Conservation (phyloP, 35 echinoderm and acorn worm genomes). For the Eucidaris tribuloides region DNA sequence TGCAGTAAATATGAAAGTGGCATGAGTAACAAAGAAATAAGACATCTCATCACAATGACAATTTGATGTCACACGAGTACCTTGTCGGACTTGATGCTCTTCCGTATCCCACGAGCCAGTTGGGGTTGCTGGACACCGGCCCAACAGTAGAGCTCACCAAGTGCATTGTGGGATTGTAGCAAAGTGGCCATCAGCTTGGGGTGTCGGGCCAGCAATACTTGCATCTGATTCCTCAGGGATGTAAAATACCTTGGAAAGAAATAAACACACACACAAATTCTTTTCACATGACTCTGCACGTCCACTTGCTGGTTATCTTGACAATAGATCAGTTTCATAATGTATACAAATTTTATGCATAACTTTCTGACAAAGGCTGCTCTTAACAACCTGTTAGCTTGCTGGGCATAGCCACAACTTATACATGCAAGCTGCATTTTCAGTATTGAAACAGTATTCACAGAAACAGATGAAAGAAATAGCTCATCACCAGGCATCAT, state of each 20-base stretch:
- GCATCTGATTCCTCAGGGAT: neutral
- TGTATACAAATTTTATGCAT: too few species aligned
- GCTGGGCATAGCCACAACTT: too few species aligned
- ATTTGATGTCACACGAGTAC: neutral
- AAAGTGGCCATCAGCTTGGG: neutral
- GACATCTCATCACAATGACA: neutral
- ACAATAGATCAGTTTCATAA: too few species aligned
- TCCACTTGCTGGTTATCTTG: too few species aligned
- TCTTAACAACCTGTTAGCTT: too few species aligned
- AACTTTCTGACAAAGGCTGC: too few species aligned
- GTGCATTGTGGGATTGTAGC: conserved; percentile 4
- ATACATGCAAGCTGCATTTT: too few species aligned
- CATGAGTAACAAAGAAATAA: neutral
- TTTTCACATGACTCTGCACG: too few species aligned
- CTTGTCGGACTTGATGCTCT: neutral
- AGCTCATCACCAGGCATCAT: too few species aligned
- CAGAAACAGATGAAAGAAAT: too few species aligned
- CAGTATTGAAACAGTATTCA: too few species aligned
- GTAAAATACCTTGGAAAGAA: neutral
- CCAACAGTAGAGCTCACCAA: neutral
- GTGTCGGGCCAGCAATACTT: conserved; percentile 3
- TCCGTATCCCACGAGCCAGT: neutral
- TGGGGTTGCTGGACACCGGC: neutral
- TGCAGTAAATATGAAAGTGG: neutral
- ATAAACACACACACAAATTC: too few species aligned